Conservation (phyloP, 2,113 vertebrate genomes). For the Mola mola region DNA sequence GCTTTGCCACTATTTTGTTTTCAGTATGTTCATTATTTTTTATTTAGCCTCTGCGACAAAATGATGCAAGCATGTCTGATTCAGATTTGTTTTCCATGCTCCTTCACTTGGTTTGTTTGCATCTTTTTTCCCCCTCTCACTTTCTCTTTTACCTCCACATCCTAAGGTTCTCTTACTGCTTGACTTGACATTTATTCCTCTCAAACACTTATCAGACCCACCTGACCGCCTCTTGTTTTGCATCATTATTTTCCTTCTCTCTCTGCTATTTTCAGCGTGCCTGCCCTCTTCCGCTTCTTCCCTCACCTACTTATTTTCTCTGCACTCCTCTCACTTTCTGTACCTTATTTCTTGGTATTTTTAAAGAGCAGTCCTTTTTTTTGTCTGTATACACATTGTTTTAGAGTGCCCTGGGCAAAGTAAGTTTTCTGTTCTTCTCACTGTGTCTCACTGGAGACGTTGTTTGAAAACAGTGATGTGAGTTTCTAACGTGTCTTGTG, state of each 20-base stretch:
- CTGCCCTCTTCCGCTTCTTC: constrained; percentile 48
- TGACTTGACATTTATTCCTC: constrained; percentile 68
- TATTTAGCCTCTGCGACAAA: constrained; percentile 31
- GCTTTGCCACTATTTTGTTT: neutral
- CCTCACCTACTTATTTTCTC: constrained; percentile 53
- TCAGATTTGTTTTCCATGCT: constrained; percentile 21
- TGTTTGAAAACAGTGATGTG: constrained; percentile 56
- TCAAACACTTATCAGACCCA: constrained; percentile 59
- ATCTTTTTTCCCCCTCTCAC: constrained; percentile 30
- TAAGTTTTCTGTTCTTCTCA: constrained; percentile 56
- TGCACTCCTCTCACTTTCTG: constrained; percentile 31
- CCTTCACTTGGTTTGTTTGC: constrained; percentile 34
- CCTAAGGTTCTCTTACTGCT: constrained; percentile 39
- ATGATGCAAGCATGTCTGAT: constrained; percentile 22
- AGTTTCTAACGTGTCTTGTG: constrained; percentile 41
- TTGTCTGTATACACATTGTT: constrained; percentile 58
- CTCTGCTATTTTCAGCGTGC: constrained; percentile 49
- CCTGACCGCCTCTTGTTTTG: constrained; percentile 67
- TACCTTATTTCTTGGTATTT: constrained; percentile 56
- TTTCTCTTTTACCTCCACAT: constrained; percentile 37
- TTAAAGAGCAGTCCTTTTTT: constrained; percentile 36
- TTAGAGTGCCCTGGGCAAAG: constrained; percentile 62
- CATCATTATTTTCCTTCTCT: constrained; percentile 70
- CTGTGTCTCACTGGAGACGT: constrained; percentile 53
- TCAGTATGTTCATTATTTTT: constrained; percentile 5